Evolutionary conservation across 2,888 invertebrate species (phyloP).

Genomic region (Alentia gelatinosa): DNA sequence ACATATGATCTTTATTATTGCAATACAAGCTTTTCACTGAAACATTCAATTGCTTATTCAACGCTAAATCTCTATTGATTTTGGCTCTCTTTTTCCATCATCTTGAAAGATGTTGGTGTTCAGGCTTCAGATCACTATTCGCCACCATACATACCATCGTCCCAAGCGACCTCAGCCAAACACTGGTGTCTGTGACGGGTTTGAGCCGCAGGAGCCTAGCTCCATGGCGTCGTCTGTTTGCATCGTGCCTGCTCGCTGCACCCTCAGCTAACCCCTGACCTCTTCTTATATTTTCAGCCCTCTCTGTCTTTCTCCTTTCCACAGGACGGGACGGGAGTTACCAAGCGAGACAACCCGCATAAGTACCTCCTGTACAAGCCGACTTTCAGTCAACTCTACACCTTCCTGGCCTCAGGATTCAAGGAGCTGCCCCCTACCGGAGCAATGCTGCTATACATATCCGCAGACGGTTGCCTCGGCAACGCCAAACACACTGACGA

Average conservation of each 20-base stretch:
- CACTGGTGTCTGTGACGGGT: slow-evolving; percentile 43
- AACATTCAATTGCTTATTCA: neutral
- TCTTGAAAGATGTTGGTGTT: neutral
- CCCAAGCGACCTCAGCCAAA: neutral
- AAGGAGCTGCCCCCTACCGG: slow-evolving; percentile 96
- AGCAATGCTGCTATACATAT: slow-evolving; percentile 93
- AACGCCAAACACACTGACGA: slow-evolving; percentile 90
- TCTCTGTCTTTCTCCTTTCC: slow-evolving; percentile 47
- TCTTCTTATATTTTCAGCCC: slow-evolving; percentile 22
- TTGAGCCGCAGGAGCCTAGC: neutral
- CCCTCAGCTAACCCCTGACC: neutral
- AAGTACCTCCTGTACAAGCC: slow-evolving; percentile 98
- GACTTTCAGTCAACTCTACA: slow-evolving; percentile 94
- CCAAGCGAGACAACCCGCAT: slow-evolving; percentile 93
- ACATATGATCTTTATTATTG: neutral
- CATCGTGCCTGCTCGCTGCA: neutral
- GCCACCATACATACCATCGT: neutral
- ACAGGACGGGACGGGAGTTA: slow-evolving; percentile 71
- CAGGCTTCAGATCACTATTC: neutral
- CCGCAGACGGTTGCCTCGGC: slow-evolving; percentile 86
- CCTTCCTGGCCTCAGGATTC: slow-evolving; percentile 89
- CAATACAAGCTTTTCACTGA: neutral
- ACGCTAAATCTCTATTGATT: neutral
- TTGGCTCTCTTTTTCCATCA: neutral
- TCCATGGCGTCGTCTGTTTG: neutral